These are phyloP conservation scores for Phalera bucephala DNA, from an alignment of 2,888 invertebrate genomes.

Conservation along the genomic window DNA sequence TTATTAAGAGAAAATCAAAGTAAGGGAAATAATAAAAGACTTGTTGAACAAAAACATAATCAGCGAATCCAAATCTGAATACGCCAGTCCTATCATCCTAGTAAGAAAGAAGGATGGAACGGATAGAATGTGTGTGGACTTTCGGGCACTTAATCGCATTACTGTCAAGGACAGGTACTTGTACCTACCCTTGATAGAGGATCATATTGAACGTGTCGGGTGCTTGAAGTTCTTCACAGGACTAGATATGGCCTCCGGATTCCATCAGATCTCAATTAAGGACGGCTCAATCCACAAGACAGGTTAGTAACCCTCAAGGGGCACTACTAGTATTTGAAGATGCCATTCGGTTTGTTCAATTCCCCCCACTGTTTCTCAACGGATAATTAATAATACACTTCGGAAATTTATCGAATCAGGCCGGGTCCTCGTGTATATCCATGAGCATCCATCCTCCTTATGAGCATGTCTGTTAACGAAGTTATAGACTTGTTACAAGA, in stretches of 20 bases:
- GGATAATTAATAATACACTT: slow-evolving; percentile 10
- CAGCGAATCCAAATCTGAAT: background rate
- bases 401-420: slow-evolving; percentile 2
- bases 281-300: slow-evolving; percentile 14
- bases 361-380: slow-evolving; percentile 21
- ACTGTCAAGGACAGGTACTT: too few relatives aligned
- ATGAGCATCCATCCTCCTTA: background rate
- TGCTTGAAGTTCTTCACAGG: too few relatives aligned
- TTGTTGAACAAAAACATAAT: slow-evolving; percentile 1
- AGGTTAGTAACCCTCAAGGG: slow-evolving; percentile 18
- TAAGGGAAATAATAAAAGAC: background rate
- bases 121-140: too few relatives aligned
- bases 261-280: slow-evolving; percentile 18
- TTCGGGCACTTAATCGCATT: too few relatives aligned
- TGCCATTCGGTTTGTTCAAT: slow-evolving; percentile 24
- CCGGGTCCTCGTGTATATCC: slow-evolving; percentile 10
- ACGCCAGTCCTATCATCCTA: slow-evolving; percentile 1
- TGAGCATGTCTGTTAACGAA: background rate
- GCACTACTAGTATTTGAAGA: slow-evolving; percentile 20
- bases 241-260: slow-evolving; percentile 22
- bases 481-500: background rate
- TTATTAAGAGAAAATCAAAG: background rate
- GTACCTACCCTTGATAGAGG: too few relatives aligned
- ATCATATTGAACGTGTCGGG: too few relatives aligned
- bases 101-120: too few relatives aligned